Evolutionary conservation across 1,140 invertebrate genomes (phyloP), one percentile per base, ranked within the genome.

Genomic region (Hermetia illucens): DNA sequence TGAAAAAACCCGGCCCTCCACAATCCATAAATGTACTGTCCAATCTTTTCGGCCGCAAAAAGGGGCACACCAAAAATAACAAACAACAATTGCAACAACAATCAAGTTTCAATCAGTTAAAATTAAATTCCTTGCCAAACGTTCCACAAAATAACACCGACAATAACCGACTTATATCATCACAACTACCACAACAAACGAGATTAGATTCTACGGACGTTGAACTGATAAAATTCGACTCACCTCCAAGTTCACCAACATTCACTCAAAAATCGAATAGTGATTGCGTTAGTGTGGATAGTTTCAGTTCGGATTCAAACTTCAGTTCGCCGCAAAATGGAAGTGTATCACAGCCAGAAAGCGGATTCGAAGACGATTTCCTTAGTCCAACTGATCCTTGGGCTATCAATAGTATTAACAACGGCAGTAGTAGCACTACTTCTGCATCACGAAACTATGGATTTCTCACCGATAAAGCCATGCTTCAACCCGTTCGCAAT

Each of bases 291-390:
- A 79, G 76, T 52, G 69, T 80, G 2, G 75, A 80, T 36, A 80
- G 78, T 50, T 80, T 79, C 47, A 77, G 76, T 34, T 80, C 76
- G 19, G 76, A 79, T 66, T 65, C 48, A 42, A 62, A 58, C 53
- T 70, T 50, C 55, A 58, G 55, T 48, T 58, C 55, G 4, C 55
- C 71, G 48, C 44, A 72, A 33, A 58, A 72, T 43, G 71, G 74
- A n/a, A 77, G 73, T 48, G 71, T 73, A 5, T 79, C 75, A n/a
- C 74, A 77, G 49, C 71, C 73, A 34, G 77, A 80, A 54, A 80
- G 77, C 62, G 77, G 72, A 18, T 81, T 81, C 48, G 78, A 81
- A 53, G 78, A 82, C 61, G 78, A 82, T 51, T 81, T 79, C 54
- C 66, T 61, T 36, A 68, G 65, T 47, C 56, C 60, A 1, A 42